Evolutionary conservation across 2,888 invertebrate species (phyloP).

Genomic region (Apamea monoglypha): DNA sequence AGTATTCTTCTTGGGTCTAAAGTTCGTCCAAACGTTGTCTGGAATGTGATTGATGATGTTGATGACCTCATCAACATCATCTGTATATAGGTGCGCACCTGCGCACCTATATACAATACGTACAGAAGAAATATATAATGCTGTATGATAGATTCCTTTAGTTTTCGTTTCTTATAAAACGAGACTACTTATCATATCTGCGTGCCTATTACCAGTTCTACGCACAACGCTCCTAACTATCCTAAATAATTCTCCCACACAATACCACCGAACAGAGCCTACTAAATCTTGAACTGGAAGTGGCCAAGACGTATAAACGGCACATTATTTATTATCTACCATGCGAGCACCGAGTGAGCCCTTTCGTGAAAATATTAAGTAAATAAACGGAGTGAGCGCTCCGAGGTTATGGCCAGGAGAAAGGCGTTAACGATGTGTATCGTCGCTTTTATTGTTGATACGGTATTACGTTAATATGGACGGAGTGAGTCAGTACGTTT

Average conservation of each 20-base stretch:
- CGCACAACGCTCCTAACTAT: slow-evolving; percentile 23
- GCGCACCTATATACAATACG: not conserved
- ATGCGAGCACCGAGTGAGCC: slow-evolving; percentile 78
- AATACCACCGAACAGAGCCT: slow-evolving; percentile 37
- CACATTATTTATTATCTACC: slow-evolving; percentile 83
- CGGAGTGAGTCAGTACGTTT: not conserved
- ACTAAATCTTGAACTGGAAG: slow-evolving; percentile 70
- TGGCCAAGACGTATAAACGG: slow-evolving; percentile 73
- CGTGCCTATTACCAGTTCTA: slow-evolving; percentile 34
- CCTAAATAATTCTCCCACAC: slow-evolving; percentile 33
- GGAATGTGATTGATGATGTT: too few species aligned
- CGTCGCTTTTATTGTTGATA: slow-evolving; percentile 49
- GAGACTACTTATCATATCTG: not conserved
- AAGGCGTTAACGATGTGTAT: slow-evolving; percentile 56
- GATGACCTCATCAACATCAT: too few species aligned
- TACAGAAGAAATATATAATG: not conserved
- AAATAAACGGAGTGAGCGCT: slow-evolving; percentile 77
- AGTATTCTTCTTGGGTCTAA: not conserved
- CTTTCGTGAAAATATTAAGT: slow-evolving; percentile 84
- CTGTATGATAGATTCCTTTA: not conserved
- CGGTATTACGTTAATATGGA: slow-evolving; percentile 29
- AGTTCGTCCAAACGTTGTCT: not conserved
- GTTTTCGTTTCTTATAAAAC: not conserved
- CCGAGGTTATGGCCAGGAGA: slow-evolving; percentile 67
- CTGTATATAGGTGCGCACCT: not conserved